Percentiles rank a stretch among this genome's conserved stretches.
These are phyloP conservation scores for Lasioglossum villosulum DNA, from an alignment of 2,888 invertebrate genomes.

Conservation along the genomic window DNA sequence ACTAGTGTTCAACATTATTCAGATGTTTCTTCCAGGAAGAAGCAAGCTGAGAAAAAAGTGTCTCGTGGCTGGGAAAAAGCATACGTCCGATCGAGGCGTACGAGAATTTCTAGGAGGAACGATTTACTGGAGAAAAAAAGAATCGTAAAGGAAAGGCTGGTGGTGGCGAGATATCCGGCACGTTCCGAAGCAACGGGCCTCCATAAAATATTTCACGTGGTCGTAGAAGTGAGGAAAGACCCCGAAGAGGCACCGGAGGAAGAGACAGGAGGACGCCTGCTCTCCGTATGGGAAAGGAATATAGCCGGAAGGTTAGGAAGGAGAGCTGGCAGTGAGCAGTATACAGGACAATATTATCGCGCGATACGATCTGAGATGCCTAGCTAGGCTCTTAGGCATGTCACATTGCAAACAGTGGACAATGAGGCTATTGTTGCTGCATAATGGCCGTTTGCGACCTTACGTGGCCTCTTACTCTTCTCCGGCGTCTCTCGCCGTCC, in stretches of 20 bases:
- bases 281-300: slow-evolving; percentile 58
- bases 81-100: not conserved
- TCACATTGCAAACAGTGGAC: slow-evolving; percentile 78
- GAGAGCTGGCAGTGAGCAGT: slow-evolving; percentile 66
- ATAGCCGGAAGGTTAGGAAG: slow-evolving; percentile 68
- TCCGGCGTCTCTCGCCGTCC: slow-evolving; percentile 42
- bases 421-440: slow-evolving; percentile 82
- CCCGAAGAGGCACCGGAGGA: slow-evolving; percentile 31
- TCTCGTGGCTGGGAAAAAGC: too few species aligned
- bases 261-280: slow-evolving; percentile 47
- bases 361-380: slow-evolving; percentile 79
- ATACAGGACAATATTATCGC: slow-evolving; percentile 80
- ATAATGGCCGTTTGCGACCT: slow-evolving; percentile 80
- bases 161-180: slow-evolving; percentile 46
- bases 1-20: too few species aligned
- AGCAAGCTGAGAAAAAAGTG: too few species aligned
- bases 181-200: slow-evolving; percentile 41
- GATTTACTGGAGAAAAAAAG: not conserved
- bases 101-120: not conserved
- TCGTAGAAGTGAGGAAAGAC: slow-evolving; percentile 43
- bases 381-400: slow-evolving; percentile 74
- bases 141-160: not conserved
- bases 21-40: too few species aligned
- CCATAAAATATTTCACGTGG: slow-evolving; percentile 52
- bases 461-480: slow-evolving; percentile 72